Evolutionary conservation across 2,888 invertebrate genomes (phyloP).

Genomic region (Timema podura): DNA sequence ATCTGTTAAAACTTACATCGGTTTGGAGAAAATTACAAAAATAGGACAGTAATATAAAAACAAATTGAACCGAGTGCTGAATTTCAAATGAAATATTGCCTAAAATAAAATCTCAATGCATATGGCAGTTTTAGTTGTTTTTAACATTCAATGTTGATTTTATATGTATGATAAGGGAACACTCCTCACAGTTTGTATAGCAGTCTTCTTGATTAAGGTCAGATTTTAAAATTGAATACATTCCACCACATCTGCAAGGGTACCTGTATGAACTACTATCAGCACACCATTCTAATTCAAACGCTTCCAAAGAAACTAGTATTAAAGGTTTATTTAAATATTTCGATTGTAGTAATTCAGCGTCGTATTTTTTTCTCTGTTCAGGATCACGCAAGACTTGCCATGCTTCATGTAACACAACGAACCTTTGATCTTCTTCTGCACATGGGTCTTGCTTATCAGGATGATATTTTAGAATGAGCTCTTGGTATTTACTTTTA

Average conservation of each 20-base stretch:
- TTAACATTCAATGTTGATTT: too few species aligned
- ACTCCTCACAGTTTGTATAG: conserved; percentile 65
- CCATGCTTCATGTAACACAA: conserved; percentile 67
- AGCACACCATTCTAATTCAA: conserved; percentile 48
- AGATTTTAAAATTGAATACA: conserved; percentile 49
- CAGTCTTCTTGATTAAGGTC: conserved; percentile 45
- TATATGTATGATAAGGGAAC: conserved; percentile 65
- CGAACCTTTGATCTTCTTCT: conserved; percentile 43
- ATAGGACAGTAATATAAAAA: too few species aligned
- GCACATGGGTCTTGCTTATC: conserved; percentile 50
- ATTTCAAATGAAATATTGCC: too few species aligned
- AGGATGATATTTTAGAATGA: conserved; percentile 56
- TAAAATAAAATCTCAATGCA: too few species aligned
- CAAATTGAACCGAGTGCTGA: too few species aligned
- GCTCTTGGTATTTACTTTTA: conserved; percentile 58
- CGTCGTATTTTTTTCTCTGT: conserved; percentile 62
- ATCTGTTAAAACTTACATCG: too few species aligned
- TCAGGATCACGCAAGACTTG: conserved; percentile 58
- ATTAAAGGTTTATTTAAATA: conserved; percentile 56
- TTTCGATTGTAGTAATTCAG: conserved; percentile 54
- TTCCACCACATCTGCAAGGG: conserved; percentile 67
- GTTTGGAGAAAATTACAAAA: too few species aligned
- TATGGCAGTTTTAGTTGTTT: too few species aligned
- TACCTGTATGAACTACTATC: conserved; percentile 48
- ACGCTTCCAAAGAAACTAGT: conserved; percentile 53